Evolutionary conservation across 2,888 invertebrate species (phyloP).

Genomic region (Hyposoter dolosus): DNA sequence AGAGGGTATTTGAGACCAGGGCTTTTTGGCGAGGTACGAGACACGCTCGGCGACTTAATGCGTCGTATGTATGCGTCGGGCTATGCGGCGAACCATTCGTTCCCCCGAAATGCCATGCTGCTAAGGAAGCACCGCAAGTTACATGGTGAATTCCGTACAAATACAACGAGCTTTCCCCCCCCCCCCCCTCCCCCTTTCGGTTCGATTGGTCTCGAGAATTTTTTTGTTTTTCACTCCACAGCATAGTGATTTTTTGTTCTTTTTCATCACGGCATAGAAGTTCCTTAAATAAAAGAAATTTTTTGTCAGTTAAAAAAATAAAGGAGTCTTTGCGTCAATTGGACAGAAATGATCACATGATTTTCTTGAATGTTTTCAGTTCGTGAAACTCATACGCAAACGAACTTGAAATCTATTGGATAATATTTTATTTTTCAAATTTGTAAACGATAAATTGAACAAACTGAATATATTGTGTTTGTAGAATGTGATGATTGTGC

Average conservation of each 20-base stretch:
- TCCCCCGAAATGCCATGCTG: slow-evolving; percentile 65
- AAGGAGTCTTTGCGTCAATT: background rate
- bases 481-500: background rate
- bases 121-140: slow-evolving; percentile 46
- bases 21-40: slow-evolving; percentile 47
- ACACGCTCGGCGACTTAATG: slow-evolving; percentile 69
- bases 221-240: background rate
- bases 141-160: slow-evolving; percentile 19
- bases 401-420: background rate
- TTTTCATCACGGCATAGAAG: background rate
- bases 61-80: slow-evolving; percentile 76
- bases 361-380: background rate
- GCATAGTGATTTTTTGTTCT: background rate
- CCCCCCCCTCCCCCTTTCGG: background rate
- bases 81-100: slow-evolving; percentile 74
- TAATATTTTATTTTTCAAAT: background rate
- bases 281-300: too few relatives aligned
- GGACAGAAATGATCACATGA: background rate
- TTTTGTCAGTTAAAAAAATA: background rate
- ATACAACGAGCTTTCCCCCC: background rate
- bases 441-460: background rate
- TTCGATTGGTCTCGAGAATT: background rate
- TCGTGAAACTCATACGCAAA: background rate
- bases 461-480: background rate
- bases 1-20: slow-evolving; percentile 29